Evolutionary conservation across 1,140 invertebrate species (phyloP).

Genomic region (Rhynchophorus ferrugineus): DNA sequence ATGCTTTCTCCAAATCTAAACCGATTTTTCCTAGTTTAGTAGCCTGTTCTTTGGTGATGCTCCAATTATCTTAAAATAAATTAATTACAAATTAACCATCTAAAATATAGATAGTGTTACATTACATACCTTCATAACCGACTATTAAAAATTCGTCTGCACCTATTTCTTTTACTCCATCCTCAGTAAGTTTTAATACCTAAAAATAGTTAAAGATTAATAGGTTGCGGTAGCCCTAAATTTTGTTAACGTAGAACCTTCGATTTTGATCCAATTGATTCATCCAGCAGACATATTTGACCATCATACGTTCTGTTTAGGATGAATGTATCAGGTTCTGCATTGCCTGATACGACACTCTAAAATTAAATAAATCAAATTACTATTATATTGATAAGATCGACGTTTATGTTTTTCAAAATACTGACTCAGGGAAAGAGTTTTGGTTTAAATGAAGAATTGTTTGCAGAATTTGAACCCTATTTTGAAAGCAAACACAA

Average conservation of each 20-base stretch:
- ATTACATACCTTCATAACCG: too few species aligned
- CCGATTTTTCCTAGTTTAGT: slow-evolving; percentile 50
- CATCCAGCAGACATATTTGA: slow-evolving; percentile 43
- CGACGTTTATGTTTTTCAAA: background rate
- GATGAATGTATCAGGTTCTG: slow-evolving; percentile 66
- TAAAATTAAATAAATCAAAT: slow-evolving; percentile 31
- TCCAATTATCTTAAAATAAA: slow-evolving; percentile 32
- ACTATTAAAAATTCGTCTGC: slow-evolving; percentile 33
- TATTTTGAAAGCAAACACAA: too few species aligned
- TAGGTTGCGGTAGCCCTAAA: too few species aligned
- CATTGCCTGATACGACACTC: slow-evolving; percentile 67
- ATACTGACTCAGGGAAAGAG: too few species aligned
- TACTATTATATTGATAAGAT: background rate
- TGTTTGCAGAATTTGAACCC: too few species aligned
- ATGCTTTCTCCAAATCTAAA: slow-evolving; percentile 53
- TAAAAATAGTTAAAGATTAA: too few species aligned
- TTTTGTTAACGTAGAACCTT: slow-evolving; percentile 43
- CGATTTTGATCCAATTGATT: slow-evolving; percentile 51
- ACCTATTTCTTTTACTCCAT: slow-evolving; percentile 37
- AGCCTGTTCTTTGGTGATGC: slow-evolving; percentile 46
- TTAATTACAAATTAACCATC: background rate
- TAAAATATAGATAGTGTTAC: too few species aligned
- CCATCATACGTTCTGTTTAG: slow-evolving; percentile 46
- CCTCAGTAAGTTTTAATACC: too few species aligned
- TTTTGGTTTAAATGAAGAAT: too few species aligned